Conservation (phyloP, 2,888 invertebrate genomes). For the Nymphalis c-album region DNA sequence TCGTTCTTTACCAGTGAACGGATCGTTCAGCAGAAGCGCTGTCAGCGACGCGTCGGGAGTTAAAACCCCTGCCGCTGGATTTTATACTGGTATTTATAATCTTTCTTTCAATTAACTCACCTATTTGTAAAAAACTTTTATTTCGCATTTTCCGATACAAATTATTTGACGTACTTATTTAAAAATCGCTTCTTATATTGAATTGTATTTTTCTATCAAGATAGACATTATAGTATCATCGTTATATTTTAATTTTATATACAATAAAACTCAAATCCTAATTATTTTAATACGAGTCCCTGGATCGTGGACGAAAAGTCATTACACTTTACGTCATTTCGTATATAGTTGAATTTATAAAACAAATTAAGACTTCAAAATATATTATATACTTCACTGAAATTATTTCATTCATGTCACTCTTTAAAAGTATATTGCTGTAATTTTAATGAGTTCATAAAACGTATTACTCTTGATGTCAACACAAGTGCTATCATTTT, state of each 20-base stretch:
- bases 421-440: not conserved
- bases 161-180: not conserved
- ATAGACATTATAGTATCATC: too few species aligned
- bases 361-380: not conserved
- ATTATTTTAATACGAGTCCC: too few species aligned
- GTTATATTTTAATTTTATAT: too few species aligned
- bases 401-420: not conserved
- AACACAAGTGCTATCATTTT: slow-evolving; percentile 25
- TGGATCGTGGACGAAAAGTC: too few species aligned
- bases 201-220: not conserved
- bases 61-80: slow-evolving; percentile 86
- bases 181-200: not conserved
- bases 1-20: slow-evolving; percentile 89
- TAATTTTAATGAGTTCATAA: not conserved
- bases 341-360: too few species aligned
- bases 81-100: slow-evolving; percentile 83
- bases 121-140: not conserved
- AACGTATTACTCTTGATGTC: slow-evolving; percentile 2
- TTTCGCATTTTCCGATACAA: not conserved
- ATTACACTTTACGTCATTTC: too few species aligned
- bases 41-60: slow-evolving; percentile 91
- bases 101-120: slow-evolving; percentile 5
- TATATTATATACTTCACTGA: not conserved
- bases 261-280: too few species aligned
- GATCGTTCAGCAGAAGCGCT: slow-evolving; percentile 88